phyloP scores from a whole-genome alignment of 1,140 invertebrate genomes.

The Sitophilus oryzae region DNA sequence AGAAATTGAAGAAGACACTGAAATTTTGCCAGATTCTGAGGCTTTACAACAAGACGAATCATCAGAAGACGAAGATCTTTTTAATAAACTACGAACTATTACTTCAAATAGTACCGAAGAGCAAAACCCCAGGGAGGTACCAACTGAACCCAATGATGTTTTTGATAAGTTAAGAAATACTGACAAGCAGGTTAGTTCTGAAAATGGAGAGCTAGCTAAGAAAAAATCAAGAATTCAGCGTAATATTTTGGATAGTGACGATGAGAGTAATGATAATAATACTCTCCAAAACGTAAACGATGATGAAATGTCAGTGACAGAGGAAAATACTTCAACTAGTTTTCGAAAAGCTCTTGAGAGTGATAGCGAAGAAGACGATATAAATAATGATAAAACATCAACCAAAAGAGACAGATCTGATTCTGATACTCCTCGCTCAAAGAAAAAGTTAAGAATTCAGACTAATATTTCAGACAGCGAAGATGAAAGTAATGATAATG shows the following conservation, averaged over 20 bases:
- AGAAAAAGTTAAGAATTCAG: not conserved
- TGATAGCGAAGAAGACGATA: constrained; percentile 27
- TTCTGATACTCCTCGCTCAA: constrained; percentile 23
- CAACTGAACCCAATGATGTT: not conserved
- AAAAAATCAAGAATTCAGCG: not conserved
- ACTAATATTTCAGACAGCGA: constrained; percentile 18
- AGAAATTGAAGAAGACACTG: constrained; percentile 22
- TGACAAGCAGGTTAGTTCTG: not conserved
- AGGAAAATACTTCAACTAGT: constrained; percentile 10
- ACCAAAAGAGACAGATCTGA: constrained; percentile 17
- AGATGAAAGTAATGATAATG: no score
- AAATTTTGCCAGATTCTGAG: constrained; percentile 11
- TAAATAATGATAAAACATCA: constrained; percentile 13
- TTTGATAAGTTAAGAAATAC: constrained; percentile 10
- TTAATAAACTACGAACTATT: constrained; percentile 37
- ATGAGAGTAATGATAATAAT: not conserved
- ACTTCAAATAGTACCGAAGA: constrained; percentile 11
- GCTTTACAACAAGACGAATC: constrained; percentile 14
- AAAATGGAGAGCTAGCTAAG: not conserved
- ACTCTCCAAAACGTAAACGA: constrained; percentile 9
- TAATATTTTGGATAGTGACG: not conserved
- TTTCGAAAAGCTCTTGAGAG: constrained; percentile 21
- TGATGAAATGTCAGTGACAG: constrained; percentile 5
- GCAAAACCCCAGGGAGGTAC: not conserved
- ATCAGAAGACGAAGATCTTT: constrained; percentile 36